These are phyloP conservation scores for Heliconius eleuchia DNA, from an alignment of 1,140 invertebrate species.

Conservation along the genomic window DNA sequence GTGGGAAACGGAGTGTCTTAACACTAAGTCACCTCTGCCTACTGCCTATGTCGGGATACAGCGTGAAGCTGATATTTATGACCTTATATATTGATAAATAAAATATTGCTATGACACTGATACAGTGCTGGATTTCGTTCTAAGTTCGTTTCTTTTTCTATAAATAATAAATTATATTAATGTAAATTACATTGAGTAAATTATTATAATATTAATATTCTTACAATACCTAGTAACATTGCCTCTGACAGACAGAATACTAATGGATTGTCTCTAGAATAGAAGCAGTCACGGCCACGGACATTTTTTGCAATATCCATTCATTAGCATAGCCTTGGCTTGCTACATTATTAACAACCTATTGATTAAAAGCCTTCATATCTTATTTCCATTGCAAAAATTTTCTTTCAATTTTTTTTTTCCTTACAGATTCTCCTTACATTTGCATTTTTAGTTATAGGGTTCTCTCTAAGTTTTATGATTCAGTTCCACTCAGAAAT, in stretches of 20 bases:
- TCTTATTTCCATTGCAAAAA: too few species aligned
- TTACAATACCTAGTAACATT: not conserved
- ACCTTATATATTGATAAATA: too few species aligned
- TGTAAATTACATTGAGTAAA: not conserved
- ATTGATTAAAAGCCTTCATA: not conserved
- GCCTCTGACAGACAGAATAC: not conserved
- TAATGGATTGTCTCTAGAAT: not conserved
- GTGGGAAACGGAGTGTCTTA: too few species aligned
- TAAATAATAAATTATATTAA: not conserved
- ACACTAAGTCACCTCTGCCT: too few species aligned
- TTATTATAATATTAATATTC: not conserved
- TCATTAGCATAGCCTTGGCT: not conserved
- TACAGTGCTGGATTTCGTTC: too few species aligned
- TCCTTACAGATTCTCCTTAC: slow-evolving; percentile 76
- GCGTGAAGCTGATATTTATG: too few species aligned
- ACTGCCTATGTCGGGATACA: too few species aligned
- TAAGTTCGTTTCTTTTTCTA: not conserved
- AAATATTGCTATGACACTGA: too few species aligned
- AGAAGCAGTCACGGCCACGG: not conserved
- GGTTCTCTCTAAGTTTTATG: slow-evolving; percentile 82
- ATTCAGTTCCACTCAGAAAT: slow-evolving; percentile 74
- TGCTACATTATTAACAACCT: not conserved
- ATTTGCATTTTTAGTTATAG: slow-evolving; percentile 79
- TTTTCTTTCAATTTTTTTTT: not conserved
- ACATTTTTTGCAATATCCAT: not conserved